Percentiles rank a stretch among this genome's conserved stretches.
Evolutionary conservation across 2,888 invertebrate species (phyloP).

Genomic region (Erebia ligea): DNA sequence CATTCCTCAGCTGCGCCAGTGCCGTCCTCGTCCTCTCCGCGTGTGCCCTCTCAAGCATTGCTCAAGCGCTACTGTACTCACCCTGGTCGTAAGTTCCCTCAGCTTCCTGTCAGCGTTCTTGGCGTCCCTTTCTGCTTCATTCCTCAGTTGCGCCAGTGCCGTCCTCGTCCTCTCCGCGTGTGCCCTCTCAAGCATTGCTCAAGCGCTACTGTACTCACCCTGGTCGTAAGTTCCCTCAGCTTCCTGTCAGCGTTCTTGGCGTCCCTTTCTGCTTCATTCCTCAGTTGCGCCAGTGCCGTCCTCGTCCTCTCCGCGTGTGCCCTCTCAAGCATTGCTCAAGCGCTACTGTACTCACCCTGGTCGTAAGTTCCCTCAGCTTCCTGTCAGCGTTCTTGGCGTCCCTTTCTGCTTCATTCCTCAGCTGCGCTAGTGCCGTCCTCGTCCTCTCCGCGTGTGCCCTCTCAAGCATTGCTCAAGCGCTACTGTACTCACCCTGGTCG

Average conservation of each 20-base stretch:
- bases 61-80: conserved; percentile 48
- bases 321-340: no score
- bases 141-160: conserved; percentile 64
- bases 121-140: conserved; percentile 61
- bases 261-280: conserved; percentile 57
- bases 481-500: conserved; percentile 56
- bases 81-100: conserved; percentile 65
- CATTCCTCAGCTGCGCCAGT: conserved; percentile 62
- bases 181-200: conserved; percentile 59
- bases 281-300: conserved; percentile 44
- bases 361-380: conserved; percentile 65
- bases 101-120: conserved; percentile 67
- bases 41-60: no score
- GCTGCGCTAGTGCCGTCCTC: conserved; percentile 62
- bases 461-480: no score
- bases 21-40: conserved; percentile 65
- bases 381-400: conserved; percentile 63
- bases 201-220: conserved; percentile 55
- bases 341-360: conserved; percentile 51
- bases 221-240: conserved; percentile 63
- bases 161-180: conserved; percentile 67
- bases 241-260: conserved; percentile 64
- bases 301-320: no score
- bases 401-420: conserved; percentile 62
- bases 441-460: conserved; percentile 68